Evolutionary conservation across 2,888 invertebrate species (phyloP), one percentile per base, ranked within the genome.

Genomic region (Syrista parreyssii): DNA sequence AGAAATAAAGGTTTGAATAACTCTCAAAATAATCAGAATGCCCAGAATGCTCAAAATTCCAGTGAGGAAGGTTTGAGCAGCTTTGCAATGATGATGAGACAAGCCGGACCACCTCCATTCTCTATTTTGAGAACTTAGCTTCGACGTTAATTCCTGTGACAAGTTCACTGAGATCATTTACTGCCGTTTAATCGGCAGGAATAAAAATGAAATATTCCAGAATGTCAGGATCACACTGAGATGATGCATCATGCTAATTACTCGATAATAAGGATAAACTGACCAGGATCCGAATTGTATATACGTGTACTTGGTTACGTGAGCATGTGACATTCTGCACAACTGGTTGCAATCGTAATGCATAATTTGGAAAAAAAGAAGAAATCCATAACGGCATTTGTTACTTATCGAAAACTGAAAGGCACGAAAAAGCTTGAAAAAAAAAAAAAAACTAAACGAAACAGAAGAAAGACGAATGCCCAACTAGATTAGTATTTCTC

Each of bases 1-100:
- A 79, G 94, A 94, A 82, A 94, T 95, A 86, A 95, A 95, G 91
- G 94, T 74, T 75, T 81, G n/a, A 86, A 81, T 68, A 83, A 83
- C 69, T 82, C 86, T 4, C 75, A 74, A 35, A 75, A 78, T 33
- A 75, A 75, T 11, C 93, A 94, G 76, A 92, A 91, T 83, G 92
- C 91, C 81, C 89, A 88, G 76, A 86, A 89, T 82, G 88, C 88
- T 33, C 91, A 90, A 75, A 88, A 86, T 80, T 85, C 86, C 11
- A 84, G 78, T 6, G 88, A 89, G 68, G 89, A 89, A 71, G 90
- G 86, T 55, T 82, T 88, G 23, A 87, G 87, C 79, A 89, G 86
- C 84, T 89, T 89, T 77, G 86, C 90, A 11, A 84, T 90, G 84
- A 89, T 90, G 84, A 90, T 91, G 89, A 86, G 90, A 79, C 91